phyloP scores from a whole-genome alignment of 2,113 vertebrate species.

The Columba janthina region DNA sequence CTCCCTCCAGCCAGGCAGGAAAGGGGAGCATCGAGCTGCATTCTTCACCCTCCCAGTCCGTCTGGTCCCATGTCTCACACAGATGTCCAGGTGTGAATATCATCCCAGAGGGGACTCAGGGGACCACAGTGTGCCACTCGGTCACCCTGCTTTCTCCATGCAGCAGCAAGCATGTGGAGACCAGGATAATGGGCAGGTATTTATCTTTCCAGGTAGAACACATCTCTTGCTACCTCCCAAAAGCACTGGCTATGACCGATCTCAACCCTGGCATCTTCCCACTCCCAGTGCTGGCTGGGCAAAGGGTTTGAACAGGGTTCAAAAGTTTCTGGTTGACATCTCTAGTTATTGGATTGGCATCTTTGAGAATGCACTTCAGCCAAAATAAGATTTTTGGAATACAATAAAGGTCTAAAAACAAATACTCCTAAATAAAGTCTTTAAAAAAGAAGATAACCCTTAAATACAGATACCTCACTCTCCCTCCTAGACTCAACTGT shows the following conservation, averaged over 20 bases:
- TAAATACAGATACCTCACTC: background rate
- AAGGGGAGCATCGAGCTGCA: accelerated
- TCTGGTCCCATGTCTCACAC: background rate
- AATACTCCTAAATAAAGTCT: background rate
- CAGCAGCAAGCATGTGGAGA: background rate
- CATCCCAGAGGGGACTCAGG: no score
- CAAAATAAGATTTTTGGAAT: background rate
- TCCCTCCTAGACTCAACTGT: background rate
- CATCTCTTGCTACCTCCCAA: background rate
- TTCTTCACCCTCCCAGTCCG: background rate
- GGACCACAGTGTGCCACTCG: background rate
- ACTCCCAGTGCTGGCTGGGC: background rate
- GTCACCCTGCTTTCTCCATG: background rate
- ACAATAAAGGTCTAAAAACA: background rate
- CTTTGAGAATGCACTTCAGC: background rate
- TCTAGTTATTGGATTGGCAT: background rate
- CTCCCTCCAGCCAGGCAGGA: background rate
- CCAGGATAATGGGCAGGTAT: background rate
- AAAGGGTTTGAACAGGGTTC: background rate
- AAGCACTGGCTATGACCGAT: background rate
- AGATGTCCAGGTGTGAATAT: background rate
- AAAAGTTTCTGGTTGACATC: background rate
- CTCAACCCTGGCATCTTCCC: background rate
- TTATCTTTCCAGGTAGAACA: background rate
- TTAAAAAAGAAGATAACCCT: background rate